Percentiles rank a stretch among this genome's conserved stretches.
Evolutionary conservation across 2,888 invertebrate genomes (phyloP).

Genomic region (Augochlorella aurata): DNA sequence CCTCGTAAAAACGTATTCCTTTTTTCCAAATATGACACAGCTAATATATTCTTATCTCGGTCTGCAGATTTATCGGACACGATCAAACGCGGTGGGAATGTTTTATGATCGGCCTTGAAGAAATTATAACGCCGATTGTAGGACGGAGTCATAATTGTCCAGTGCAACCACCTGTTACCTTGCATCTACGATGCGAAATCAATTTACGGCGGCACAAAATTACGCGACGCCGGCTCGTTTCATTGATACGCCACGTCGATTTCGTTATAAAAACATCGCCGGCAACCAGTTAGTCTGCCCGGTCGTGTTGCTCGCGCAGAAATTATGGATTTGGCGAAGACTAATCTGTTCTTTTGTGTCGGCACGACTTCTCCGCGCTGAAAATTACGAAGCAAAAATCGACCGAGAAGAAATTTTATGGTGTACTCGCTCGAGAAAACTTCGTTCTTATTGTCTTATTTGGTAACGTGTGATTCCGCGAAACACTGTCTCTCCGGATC

Average conservation of each 20-base stretch:
- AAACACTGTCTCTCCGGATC: background rate
- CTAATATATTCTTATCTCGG: conserved; percentile 13
- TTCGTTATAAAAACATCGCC: conserved; percentile 20
- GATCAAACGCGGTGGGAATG: conserved; percentile 9
- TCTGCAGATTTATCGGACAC: conserved; percentile 9
- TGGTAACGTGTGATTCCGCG: background rate
- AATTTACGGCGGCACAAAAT: conserved; percentile 20
- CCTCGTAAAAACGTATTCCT: background rate
- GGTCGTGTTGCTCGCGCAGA: background rate
- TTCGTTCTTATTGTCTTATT: background rate
- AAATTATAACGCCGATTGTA: conserved; percentile 19
- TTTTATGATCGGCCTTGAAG: background rate
- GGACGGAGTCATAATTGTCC: conserved; percentile 13
- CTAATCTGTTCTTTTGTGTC: conserved; percentile 3
- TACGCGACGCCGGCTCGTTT: conserved; percentile 16
- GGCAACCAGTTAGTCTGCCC: conserved; percentile 8
- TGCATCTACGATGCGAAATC: conserved; percentile 21
- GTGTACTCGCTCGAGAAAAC: background rate
- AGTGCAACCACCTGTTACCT: conserved; percentile 23
- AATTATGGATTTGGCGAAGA: conserved; percentile 3
- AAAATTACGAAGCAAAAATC: conserved; percentile 4
- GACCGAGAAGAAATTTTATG: background rate
- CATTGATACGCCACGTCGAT: conserved; percentile 19
- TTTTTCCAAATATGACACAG: background rate
- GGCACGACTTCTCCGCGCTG: background rate